Evolutionary conservation across 2,113 vertebrate species (phyloP), one percentile per base, ranked within the genome.

Genomic region (Petroica traversi): DNA sequence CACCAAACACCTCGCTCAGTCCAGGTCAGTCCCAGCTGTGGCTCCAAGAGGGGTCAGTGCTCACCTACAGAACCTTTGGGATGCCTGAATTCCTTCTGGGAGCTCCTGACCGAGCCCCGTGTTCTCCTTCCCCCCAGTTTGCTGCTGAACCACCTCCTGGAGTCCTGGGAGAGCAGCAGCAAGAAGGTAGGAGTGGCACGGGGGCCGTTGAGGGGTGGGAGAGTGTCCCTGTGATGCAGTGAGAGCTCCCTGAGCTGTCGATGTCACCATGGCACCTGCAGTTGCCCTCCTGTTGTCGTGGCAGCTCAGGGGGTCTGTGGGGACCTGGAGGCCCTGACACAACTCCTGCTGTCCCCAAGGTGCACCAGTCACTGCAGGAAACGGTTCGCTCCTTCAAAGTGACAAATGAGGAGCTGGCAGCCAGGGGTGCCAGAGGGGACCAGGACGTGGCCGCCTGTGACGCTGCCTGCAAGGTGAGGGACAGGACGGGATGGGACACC

Each of bases 1-100:
- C 93, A 98, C 98, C 36, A 99, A 99, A 92, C 99, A 99, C 86
- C 97, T 99, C 14, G 87, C 98, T 6, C 99, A 99, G 96, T 99
- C 99, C 95, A 99, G 99, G 99, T 99, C 69, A 11, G 97, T 92
- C 9, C 26, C 7, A 41, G 7, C 51, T 2, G 4, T 45, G 6
- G 33, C 63, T 45, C 7, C 33, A 4, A 0, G 51, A 11, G 29
- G 52, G 18, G 54, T 6, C 46, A 34, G 25, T 4, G 48, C 54
- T 38, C 45, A 38, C 38, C 69, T 29, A 3, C 61, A 22, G 25
- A 61, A 9, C 29, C 29, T 46, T 12, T 46, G 54, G 24, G 24
- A 26, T 20, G 8, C 54, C 29, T 40, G 0, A 46, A 5, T 14
- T 12, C 36, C n/a, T 72, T 26, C 58, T 43, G 4, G 1, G 11